Base-by-base conservation (phyloP, 2,888 invertebrate genomes). In the Tribolium freemani region DNA sequence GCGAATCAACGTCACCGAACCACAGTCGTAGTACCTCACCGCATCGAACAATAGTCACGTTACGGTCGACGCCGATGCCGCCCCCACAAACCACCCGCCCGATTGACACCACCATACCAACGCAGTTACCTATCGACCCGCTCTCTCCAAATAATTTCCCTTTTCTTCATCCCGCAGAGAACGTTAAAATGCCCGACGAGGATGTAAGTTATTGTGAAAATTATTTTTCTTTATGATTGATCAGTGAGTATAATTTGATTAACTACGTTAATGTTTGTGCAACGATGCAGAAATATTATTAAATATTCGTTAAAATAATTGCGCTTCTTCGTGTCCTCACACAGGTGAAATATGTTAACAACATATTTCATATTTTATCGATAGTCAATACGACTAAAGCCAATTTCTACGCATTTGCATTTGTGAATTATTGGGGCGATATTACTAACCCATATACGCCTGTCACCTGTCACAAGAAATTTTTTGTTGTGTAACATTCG, bases 11-110 rank as follows among this genome's bases (percentile, higher is more conserved):
- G 61, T 94, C 95, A 51, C 94, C 93, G 73, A 73, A 46, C 31
- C 93, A 93, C 83, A 94, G 94, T 80, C 90, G 93, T 80, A 89
- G 93, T 61, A 89, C 90, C 38, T 93, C 93, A 61, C 93, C 93
- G 3, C 89, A 89, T 76, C 85, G 90, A 75, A 78, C 82, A 11
- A 48, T 75, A 63, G 70, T 80, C 78, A 58, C 80, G 78, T 76
- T 77, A 38, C 76, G 75, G 50, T 71, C 75, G 26, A 71, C 78
- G 13, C 84, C 85, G 54, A 68, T 77, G 53, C 76, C 79, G 38
- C 83, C 84, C 21, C 78, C 81, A 5, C 83, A 85, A 48, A 88
- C 87, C 72, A 78, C 76, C 10, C 74, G 75, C 2, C 75, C 75
- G 2, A 66, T 69, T 8, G 69, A 72, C n/a, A 56, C 82, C n/a